phyloP scores from a whole-genome alignment of 2,888 invertebrate species.

The Galerucella nymphaeae region DNA sequence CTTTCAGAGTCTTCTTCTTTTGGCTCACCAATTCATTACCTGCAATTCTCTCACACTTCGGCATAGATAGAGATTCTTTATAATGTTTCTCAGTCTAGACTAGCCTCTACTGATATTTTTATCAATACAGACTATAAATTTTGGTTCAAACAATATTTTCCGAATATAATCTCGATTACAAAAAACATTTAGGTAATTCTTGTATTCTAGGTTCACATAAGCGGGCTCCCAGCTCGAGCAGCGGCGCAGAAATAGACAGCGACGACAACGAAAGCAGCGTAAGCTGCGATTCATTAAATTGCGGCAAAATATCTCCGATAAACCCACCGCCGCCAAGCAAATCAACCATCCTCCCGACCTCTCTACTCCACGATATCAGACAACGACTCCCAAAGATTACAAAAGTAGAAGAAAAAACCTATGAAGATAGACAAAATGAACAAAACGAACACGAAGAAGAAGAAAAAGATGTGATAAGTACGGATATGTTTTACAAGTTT shows the following conservation, averaged over 20 bases:
- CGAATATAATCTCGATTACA: not conserved
- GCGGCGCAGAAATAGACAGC: constrained; percentile 75
- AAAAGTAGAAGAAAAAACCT: constrained; percentile 70
- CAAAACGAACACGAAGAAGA: constrained; percentile 52
- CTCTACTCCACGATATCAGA: constrained; percentile 76
- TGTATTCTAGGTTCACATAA: constrained; percentile 61
- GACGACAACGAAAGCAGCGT: constrained; percentile 81
- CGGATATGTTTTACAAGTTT: constrained; percentile 85
- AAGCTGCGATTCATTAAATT: constrained; percentile 85
- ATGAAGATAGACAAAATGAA: constrained; percentile 72
- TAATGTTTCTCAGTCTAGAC: too few relatives aligned
- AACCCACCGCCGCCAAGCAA: constrained; percentile 43
- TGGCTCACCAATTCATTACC: too few relatives aligned
- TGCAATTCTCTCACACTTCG: too few relatives aligned
- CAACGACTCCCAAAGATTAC: constrained; percentile 64
- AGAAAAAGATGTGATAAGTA: constrained; percentile 67
- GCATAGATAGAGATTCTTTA: too few relatives aligned
- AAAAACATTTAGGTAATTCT: not conserved
- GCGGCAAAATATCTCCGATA: constrained; percentile 69
- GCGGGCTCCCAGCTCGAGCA: constrained; percentile 66
- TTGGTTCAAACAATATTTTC: not conserved
- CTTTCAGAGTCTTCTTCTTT: too few relatives aligned
- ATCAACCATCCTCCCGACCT: constrained; percentile 70
- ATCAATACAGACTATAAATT: not conserved
- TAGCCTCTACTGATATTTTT: too few relatives aligned